A percentile compares a stretch with the other conserved stretches of the same genome.
Conservation (phyloP, 1,140 invertebrate species). For the Holcopasites calliopsidis region DNA sequence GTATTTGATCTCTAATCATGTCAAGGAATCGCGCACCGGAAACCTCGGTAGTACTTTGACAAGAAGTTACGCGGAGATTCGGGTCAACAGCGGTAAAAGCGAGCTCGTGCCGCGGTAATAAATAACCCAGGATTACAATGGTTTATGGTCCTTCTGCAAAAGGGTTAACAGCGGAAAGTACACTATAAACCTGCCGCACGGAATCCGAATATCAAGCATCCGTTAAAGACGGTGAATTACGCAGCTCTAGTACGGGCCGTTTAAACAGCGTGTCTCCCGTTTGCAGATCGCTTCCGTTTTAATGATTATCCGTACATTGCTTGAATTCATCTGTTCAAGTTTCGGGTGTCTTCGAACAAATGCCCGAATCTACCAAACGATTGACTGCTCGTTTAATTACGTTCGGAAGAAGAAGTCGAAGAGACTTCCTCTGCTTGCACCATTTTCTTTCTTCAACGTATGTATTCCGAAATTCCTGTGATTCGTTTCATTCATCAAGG, state of each 20-base stretch:
- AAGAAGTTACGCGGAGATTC: background rate
- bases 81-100: background rate
- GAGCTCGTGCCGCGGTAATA: background rate
- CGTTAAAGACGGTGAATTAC: background rate
- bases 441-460: background rate
- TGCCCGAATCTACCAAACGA: no score
- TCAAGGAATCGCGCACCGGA: background rate
- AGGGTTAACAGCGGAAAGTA: background rate
- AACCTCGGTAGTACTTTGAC: background rate
- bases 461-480: background rate
- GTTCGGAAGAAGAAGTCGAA: no score
- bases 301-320: no score
- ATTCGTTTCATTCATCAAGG: constrained; percentile 2
- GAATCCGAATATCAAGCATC: background rate
- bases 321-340: no score
- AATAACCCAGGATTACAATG: constrained; percentile 6
- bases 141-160: background rate
- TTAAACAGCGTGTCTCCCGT: background rate
- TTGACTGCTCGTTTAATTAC: no score
- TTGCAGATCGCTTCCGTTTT: background rate
- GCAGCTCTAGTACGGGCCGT: no score
- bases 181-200: background rate
- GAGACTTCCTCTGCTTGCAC: background rate
- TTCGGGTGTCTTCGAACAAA: no score
- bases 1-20: background rate